Evolutionary conservation across 2,888 invertebrate genomes (phyloP).

Genomic region (Ptychoptera albimana): DNA sequence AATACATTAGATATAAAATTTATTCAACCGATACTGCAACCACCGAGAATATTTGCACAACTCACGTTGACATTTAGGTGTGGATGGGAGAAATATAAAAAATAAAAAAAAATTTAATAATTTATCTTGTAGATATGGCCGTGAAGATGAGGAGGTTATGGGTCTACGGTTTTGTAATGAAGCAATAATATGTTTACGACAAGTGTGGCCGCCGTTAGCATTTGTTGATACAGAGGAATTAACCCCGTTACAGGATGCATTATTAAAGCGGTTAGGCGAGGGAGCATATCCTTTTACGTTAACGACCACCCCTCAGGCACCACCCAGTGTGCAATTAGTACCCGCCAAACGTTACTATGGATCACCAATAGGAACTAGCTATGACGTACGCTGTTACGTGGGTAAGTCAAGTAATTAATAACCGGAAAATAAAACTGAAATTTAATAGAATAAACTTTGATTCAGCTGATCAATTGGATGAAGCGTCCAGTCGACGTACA

Average conservation of each 20-base stretch:
- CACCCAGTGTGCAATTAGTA: conserved; percentile 80
- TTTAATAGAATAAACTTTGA: too few species aligned
- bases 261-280: conserved; percentile 58
- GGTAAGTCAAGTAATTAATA: too few species aligned
- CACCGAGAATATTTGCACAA: conserved; percentile 71
- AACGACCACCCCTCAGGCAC: conserved; percentile 66
- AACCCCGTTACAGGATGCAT: conserved; percentile 66
- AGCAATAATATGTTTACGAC: conserved; percentile 81
- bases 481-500: conserved; percentile 62
- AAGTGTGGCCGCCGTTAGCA: conserved; percentile 52
- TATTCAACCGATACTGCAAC: conserved; percentile 18
- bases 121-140: conserved; percentile 54
- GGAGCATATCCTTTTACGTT: conserved; percentile 70
- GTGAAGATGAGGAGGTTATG: conserved; percentile 97
- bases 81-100: too few species aligned
- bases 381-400: conserved; percentile 72
- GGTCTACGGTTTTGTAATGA: conserved; percentile 97
- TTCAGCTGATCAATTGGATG: conserved; percentile 68
- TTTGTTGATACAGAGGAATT: conserved; percentile 30
- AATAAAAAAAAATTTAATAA: not conserved
- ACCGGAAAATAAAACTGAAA: too few species aligned
- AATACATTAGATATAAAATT: conserved; percentile 27
- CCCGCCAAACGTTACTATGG: conserved; percentile 85
- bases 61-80: conserved; percentile 84
- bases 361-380: conserved; percentile 81